Evolutionary conservation across 30 jellyfish, hydroid and myxozoan species (phyloP).

Genomic region (Haliclystus octoradiatus): DNA sequence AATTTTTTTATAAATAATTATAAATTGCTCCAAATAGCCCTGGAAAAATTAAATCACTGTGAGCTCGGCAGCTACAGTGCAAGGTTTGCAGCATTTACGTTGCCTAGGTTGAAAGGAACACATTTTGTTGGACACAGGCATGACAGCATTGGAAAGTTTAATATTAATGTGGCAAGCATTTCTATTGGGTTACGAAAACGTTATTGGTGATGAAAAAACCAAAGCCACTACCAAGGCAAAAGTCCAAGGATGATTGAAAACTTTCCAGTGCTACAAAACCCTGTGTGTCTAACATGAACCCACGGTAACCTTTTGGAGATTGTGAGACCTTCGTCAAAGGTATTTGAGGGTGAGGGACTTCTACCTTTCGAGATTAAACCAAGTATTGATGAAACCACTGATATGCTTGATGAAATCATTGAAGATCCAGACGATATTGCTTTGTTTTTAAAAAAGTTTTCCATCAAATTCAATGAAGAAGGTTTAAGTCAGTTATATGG

Average conservation of each 20-base stretch:
- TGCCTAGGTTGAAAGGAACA: conserved; percentile 52
- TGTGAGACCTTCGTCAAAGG: conserved; percentile 2
- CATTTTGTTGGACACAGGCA: conserved; percentile 52
- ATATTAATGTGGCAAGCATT: conserved; percentile 63
- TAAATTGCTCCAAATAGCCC: conserved; percentile 2
- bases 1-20: conserved; percentile 22
- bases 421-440: neutral
- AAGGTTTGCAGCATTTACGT: conserved; percentile 12
- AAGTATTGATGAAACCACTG: conserved; percentile 1
- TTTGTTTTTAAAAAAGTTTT: too few species aligned
- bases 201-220: neutral
- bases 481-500: neutral
- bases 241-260: conserved; percentile 25
- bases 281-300: too few species aligned
- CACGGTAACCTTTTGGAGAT: conserved; percentile 6
- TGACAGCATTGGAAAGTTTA: conserved; percentile 22
- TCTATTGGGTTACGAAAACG: conserved; percentile 36
- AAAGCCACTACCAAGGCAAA: conserved; percentile 9
- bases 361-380: neutral
- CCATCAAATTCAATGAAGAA: neutral
- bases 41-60: conserved; percentile 12
- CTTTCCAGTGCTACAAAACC: conserved; percentile 23
- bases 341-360: conserved; percentile 18
- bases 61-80: conserved; percentile 19
- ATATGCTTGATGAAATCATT: neutral